phyloP scores from a whole-genome alignment of 1,140 invertebrate species.

The Zaprionus taronus region DNA sequence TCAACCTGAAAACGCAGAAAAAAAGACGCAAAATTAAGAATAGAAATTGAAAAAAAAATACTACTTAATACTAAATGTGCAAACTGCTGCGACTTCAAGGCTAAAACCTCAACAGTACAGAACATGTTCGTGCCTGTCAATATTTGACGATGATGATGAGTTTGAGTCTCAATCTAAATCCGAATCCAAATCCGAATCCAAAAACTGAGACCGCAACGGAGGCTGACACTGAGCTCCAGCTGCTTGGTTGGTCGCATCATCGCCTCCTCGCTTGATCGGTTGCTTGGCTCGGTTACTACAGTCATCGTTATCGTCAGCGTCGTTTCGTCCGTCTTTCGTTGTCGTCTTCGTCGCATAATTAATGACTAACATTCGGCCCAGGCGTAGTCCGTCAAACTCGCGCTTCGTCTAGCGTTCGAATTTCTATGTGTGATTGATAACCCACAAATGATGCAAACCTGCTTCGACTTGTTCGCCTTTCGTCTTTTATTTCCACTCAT shows the following conservation, averaged over 20 bases:
- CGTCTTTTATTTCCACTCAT: constrained; percentile 7
- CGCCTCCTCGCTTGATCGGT: constrained; percentile 58
- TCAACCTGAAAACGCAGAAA: constrained; percentile 44
- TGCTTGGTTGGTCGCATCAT: constrained; percentile 54
- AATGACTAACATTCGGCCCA: constrained; percentile 82
- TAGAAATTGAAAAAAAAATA: constrained; percentile 18
- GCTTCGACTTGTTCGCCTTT: constrained; percentile 53
- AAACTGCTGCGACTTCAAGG: constrained; percentile 64
- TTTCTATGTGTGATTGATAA: constrained; percentile 82
- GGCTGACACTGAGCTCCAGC: constrained; percentile 21
- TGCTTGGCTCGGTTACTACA: constrained; percentile 13
- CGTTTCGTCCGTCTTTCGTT: constrained; percentile 25
- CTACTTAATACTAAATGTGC: constrained; percentile 52
- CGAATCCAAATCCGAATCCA: constrained; percentile 5
- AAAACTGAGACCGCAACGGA: neutral
- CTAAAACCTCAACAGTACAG: constrained; percentile 74
- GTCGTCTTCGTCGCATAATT: constrained; percentile 68
- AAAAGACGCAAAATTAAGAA: constrained; percentile 37
- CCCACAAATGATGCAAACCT: constrained; percentile 77
- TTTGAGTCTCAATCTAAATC: constrained; percentile 26
- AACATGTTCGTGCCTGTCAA: constrained; percentile 75
- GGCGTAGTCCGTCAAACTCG: constrained; percentile 81
- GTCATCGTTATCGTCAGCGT: constrained; percentile 7
- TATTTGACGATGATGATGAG: constrained; percentile 71
- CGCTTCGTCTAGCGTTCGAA: constrained; percentile 74